phyloP scores from a whole-genome alignment of 2,113 vertebrate genomes.

The Cinclus mexicanus region DNA sequence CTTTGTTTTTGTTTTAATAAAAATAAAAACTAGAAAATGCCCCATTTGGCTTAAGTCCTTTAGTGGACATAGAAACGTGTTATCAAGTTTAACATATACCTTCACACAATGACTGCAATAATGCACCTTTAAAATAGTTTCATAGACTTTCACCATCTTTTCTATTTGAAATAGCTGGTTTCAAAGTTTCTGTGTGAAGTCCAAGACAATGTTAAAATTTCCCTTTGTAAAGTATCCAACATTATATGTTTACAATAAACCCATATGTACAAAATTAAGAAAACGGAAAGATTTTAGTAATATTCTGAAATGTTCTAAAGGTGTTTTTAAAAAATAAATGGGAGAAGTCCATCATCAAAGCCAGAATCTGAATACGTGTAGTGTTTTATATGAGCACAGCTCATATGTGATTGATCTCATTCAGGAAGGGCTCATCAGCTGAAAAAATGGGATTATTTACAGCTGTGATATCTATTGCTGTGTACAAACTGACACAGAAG shows the following conservation, averaged over 20 bases:
- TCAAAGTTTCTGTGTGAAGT: background rate
- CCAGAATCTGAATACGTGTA: background rate
- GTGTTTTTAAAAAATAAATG: background rate
- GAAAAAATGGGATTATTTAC: background rate
- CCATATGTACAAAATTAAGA: background rate
- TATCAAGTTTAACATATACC: background rate
- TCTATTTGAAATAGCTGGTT: background rate
- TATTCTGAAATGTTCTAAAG: background rate
- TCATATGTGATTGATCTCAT: background rate
- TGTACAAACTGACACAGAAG: background rate
- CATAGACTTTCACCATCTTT: background rate
- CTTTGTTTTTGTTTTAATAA: background rate
- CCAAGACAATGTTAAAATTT: background rate
- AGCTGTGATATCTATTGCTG: background rate
- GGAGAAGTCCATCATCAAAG: background rate
- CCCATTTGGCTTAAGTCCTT: background rate
- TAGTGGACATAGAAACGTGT: rapidly evolving
- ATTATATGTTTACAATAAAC: background rate
- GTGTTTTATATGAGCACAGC: background rate
- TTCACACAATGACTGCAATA: background rate
- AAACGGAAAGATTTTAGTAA: background rate
- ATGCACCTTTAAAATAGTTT: background rate
- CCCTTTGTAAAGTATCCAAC: background rate
- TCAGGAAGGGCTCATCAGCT: background rate
- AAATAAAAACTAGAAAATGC: background rate